Conservation (phyloP, 2,888 invertebrate species). For the Nomada lathburiana region DNA sequence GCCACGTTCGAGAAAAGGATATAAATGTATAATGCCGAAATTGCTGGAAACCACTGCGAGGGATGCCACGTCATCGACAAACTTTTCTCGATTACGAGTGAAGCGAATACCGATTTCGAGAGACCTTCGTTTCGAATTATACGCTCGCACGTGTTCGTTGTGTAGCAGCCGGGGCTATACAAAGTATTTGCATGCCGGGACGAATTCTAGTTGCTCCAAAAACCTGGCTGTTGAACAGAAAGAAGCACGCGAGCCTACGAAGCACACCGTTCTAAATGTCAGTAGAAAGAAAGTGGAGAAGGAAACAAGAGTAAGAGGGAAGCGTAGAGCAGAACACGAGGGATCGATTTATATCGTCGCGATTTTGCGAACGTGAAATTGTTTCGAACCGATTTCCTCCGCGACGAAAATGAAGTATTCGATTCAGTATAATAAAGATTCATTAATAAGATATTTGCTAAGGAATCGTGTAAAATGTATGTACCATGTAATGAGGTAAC, state of each 20-base stretch:
- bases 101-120: conserved; percentile 25
- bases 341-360: conserved; percentile 29
- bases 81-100: conserved; percentile 35
- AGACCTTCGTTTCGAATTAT: conserved; percentile 49
- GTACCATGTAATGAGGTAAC: no score
- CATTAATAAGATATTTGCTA: no score
- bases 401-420: background rate
- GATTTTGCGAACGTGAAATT: conserved; percentile 23
- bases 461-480: no score
- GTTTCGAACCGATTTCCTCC: background rate
- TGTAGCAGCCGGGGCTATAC: conserved; percentile 38
- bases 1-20: no score
- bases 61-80: conserved; percentile 15
- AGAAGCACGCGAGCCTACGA: conserved; percentile 66
- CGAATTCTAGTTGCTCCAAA: conserved; percentile 62
- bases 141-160: conserved; percentile 24
- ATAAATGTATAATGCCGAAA: conserved; percentile 9
- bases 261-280: conserved; percentile 59
- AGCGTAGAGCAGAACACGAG: background rate
- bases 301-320: background rate
- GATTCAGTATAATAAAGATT: no score
- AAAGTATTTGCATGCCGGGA: conserved; percentile 66
- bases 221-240: conserved; percentile 59
- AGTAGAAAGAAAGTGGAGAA: conserved; percentile 18
- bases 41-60: background rate